These are phyloP conservation scores for Drosophila carrolli DNA, from an alignment of 1,140 invertebrate species.

Conservation along the genomic window DNA sequence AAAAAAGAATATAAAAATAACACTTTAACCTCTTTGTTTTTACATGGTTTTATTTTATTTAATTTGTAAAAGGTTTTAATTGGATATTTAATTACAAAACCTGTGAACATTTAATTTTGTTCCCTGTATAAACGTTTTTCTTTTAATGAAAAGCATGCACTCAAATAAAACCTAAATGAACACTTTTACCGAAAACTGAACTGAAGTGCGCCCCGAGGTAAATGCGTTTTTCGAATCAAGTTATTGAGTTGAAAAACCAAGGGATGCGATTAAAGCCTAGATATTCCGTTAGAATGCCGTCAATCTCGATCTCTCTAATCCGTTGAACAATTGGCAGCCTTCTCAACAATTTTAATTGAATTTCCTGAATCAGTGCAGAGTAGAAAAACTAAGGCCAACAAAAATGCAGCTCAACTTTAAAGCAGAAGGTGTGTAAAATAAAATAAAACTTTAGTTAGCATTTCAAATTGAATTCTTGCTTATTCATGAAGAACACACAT, in stretches of 20 bases:
- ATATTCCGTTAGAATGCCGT: conserved; percentile 3
- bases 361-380: conserved; percentile 41
- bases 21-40: too few relatives aligned
- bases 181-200: not conserved
- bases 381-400: not conserved
- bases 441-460: not conserved
- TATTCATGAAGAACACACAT: not conserved
- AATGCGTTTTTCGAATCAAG: conserved; percentile 43
- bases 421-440: not conserved
- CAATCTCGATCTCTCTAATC: conserved; percentile 14
- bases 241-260: conserved; percentile 37
- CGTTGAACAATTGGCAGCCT: conserved; percentile 5
- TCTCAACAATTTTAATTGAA: conserved; percentile 59
- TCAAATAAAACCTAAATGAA: not conserved
- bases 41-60: too few relatives aligned
- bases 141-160: not conserved
- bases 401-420: conserved; percentile 5
- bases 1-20: too few relatives aligned
- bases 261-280: conserved; percentile 35
- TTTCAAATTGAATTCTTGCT: not conserved
- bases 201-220: not conserved
- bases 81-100: too few relatives aligned
- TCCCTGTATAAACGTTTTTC: not conserved
- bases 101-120: too few relatives aligned
- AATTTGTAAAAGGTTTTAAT: too few relatives aligned